These are phyloP conservation scores for Leptobrachium ailaonicum DNA, from an alignment of 2,113 vertebrate species.

Conservation along the genomic window DNA sequence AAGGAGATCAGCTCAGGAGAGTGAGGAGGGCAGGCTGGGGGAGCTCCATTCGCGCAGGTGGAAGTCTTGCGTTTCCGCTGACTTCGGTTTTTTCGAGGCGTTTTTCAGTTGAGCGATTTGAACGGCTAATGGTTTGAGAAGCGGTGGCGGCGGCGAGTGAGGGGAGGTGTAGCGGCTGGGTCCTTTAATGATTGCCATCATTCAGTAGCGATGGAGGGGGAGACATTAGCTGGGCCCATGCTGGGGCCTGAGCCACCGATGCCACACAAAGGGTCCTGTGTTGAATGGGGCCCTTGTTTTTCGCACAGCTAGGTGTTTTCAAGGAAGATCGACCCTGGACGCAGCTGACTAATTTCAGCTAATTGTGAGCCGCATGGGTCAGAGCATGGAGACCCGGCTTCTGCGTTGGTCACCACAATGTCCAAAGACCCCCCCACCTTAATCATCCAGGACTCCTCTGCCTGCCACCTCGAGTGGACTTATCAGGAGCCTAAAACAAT, in stretches of 20 bases:
- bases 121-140: constrained; percentile 67
- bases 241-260: constrained; percentile 48
- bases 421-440: background rate
- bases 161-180: constrained; percentile 55
- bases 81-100: background rate
- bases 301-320: constrained; percentile 65
- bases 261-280: constrained; percentile 55
- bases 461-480: constrained; percentile 36
- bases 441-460: constrained; percentile 46
- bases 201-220: constrained; percentile 56
- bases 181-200: constrained; percentile 65
- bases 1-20: background rate
- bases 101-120: constrained; percentile 58
- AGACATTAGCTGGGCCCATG: constrained; percentile 54
- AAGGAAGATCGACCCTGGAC: constrained; percentile 61
- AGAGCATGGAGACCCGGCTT: constrained; percentile 61
- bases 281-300: constrained; percentile 55
- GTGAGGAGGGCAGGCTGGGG: background rate
- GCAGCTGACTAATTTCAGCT: constrained; percentile 76
- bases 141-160: constrained; percentile 56
- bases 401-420: constrained; percentile 60
- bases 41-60: background rate
- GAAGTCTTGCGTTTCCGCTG: background rate
- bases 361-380: constrained; percentile 79
- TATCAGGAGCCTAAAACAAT: constrained; percentile 39